Evolutionary conservation across 23 tunicate genomes (phyloP).

Genomic region (Ciona savignyi): DNA sequence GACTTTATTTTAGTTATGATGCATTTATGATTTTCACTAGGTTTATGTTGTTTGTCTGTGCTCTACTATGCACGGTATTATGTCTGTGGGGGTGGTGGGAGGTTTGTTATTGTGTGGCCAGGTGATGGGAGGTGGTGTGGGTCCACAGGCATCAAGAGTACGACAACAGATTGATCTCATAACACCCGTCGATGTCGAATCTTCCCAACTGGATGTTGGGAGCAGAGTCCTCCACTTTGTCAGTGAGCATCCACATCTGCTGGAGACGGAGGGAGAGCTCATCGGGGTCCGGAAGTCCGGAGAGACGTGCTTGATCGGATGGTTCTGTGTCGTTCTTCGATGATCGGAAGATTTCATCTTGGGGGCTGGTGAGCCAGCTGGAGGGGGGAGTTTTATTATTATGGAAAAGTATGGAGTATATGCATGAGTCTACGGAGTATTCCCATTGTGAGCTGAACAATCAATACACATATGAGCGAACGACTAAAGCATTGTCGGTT

Average conservation of each 20-base stretch:
- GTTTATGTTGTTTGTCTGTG: no score
- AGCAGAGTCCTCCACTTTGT: conserved; percentile 17
- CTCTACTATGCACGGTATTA: no score
- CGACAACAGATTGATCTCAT: conserved; percentile 73
- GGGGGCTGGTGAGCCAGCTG: conserved; percentile 32
- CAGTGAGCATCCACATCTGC: conserved; percentile 30
- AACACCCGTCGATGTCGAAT: conserved; percentile 87
- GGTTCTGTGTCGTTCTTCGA: conserved; percentile 18
- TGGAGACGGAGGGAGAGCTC: conserved; percentile 38
- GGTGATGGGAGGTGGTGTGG: no score
- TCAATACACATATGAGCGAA: no score
- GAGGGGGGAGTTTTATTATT: neutral
- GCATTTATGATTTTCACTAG: no score
- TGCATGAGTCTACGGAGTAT: no score
- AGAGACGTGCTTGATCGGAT: conserved; percentile 21
- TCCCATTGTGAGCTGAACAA: no score
- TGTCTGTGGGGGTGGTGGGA: no score
- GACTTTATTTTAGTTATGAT: no score
- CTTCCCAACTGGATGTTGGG: conserved; percentile 52
- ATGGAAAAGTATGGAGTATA: no score
- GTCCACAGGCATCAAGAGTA: conserved; percentile 25
- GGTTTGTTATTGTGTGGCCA: no score
- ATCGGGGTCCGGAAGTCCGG: conserved; percentile 54
- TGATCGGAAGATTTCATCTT: conserved; percentile 5
- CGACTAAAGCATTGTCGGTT: no score